Evolutionary conservation across 2,797 vertebrate genomes (phyloP).

Genomic region (Lacerta bilineata): DNA sequence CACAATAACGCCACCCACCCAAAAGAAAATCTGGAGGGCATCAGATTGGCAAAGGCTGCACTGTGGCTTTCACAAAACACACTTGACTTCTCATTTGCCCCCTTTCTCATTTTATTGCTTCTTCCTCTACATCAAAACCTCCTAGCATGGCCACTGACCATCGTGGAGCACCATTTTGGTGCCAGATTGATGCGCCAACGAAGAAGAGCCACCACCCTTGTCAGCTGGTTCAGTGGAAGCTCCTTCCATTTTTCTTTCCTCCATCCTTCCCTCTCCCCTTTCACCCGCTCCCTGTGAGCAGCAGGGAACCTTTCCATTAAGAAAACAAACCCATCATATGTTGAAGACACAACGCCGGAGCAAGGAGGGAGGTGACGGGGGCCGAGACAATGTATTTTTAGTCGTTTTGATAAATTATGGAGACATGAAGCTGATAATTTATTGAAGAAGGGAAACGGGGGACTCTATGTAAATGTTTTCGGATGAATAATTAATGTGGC

Average conservation of each 20-base stretch:
- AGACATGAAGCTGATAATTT: slow-evolving; percentile 84
- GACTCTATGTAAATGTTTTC: slow-evolving; percentile 86
- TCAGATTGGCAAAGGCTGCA: neutral
- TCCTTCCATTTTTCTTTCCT: slow-evolving; percentile 4
- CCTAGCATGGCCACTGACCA: slow-evolving; percentile 36
- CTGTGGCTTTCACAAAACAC: neutral
- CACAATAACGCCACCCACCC: no score
- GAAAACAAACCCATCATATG: slow-evolving; percentile 68
- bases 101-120: slow-evolving; percentile 11
- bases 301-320: slow-evolving; percentile 72
- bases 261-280: slow-evolving; percentile 20
- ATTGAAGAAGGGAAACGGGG: slow-evolving; percentile 81
- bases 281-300: slow-evolving; percentile 54
- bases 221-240: slow-evolving; percentile 54
- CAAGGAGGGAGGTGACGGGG: slow-evolving; percentile 69
- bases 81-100: slow-evolving; percentile 1
- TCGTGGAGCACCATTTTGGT: slow-evolving; percentile 63
- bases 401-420: slow-evolving; percentile 84
- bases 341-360: slow-evolving; percentile 72
- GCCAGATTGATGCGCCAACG: slow-evolving; percentile 54
- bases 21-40: no score
- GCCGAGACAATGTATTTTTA: slow-evolving; percentile 84
- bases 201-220: slow-evolving; percentile 57
- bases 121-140: neutral
- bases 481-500: slow-evolving; percentile 86